Evolutionary conservation across 2,888 invertebrate genomes (phyloP).

Genomic region (Protophormia terraenovae): DNA sequence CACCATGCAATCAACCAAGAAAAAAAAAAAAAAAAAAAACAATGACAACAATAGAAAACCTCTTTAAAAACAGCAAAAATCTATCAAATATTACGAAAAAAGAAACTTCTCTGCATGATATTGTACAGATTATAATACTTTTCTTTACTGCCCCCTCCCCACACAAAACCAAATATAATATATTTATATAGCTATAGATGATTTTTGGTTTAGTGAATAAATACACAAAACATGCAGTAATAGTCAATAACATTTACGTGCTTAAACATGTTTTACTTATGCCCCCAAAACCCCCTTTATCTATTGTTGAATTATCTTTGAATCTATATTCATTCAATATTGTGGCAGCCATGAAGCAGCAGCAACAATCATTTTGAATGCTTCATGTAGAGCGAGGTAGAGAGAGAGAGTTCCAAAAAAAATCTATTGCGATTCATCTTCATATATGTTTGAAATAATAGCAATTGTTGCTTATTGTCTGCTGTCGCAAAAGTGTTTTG

Average conservation of each 20-base stretch:
- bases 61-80: background rate
- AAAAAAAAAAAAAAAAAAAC: background rate
- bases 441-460: constrained; percentile 16
- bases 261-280: constrained; percentile 9
- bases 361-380: constrained; percentile 47
- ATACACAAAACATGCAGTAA: constrained; percentile 22
- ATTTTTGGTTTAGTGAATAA: constrained; percentile 6
- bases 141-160: background rate
- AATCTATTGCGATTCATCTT: constrained; percentile 36
- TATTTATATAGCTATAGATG: background rate
- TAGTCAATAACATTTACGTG: constrained; percentile 56
- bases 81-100: constrained; percentile 4
- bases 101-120: background rate
- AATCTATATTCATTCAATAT: constrained; percentile 18
- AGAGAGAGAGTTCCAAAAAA: too few relatives aligned
- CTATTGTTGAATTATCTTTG: background rate
- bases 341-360: constrained; percentile 43
- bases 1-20: too few relatives aligned
- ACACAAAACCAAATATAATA: constrained; percentile 9
- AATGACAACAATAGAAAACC: background rate
- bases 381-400: too few relatives aligned
- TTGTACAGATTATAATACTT: constrained; percentile 37
- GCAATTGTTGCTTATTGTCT: constrained; percentile 46
- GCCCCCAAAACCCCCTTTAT: background rate
- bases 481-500: constrained; percentile 7